Percentiles rank a stretch among this genome's conserved stretches.
Conservation (phyloP, 2,113 vertebrate species). For the Bungarus multicinctus region DNA sequence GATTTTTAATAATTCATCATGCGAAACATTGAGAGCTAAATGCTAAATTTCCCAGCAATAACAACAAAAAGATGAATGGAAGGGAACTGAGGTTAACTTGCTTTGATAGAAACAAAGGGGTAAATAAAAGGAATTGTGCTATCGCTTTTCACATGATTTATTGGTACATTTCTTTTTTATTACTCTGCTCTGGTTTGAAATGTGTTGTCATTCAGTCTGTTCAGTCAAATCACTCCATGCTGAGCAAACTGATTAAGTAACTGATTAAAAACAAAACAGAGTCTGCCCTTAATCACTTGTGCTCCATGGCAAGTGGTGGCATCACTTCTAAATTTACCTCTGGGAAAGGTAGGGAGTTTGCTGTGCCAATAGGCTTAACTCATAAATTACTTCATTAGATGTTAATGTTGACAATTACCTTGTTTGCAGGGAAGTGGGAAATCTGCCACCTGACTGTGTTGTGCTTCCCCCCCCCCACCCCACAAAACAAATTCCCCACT, state of each 20-base stretch:
- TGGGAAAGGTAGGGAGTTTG: conserved; percentile 18
- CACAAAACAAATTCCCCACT: neutral
- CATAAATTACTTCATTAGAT: conserved; percentile 3
- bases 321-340: conserved; percentile 11
- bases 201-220: conserved; percentile 60
- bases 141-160: conserved; percentile 54
- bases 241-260: conserved; percentile 65
- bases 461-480: neutral
- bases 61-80: conserved; percentile 67
- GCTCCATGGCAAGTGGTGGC: conserved; percentile 1
- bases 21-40: conserved; percentile 74
- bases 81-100: conserved; percentile 61
- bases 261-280: conserved; percentile 59
- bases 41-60: conserved; percentile 71
- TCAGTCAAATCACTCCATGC: conserved; percentile 52
- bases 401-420: neutral
- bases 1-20: conserved; percentile 85
- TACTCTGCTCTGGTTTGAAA: conserved; percentile 48
- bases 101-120: conserved; percentile 58
- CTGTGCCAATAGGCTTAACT: neutral
- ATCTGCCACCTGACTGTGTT: too few relatives aligned
- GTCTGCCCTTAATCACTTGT: conserved; percentile 39
- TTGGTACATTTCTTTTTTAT: conserved; percentile 52
- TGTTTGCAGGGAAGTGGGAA: neutral
- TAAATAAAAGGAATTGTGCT: conserved; percentile 60